Percentiles rank a stretch among this genome's conserved stretches.
Conservation (phyloP, 2,113 vertebrate genomes). For the Neofelis nebulosa region DNA sequence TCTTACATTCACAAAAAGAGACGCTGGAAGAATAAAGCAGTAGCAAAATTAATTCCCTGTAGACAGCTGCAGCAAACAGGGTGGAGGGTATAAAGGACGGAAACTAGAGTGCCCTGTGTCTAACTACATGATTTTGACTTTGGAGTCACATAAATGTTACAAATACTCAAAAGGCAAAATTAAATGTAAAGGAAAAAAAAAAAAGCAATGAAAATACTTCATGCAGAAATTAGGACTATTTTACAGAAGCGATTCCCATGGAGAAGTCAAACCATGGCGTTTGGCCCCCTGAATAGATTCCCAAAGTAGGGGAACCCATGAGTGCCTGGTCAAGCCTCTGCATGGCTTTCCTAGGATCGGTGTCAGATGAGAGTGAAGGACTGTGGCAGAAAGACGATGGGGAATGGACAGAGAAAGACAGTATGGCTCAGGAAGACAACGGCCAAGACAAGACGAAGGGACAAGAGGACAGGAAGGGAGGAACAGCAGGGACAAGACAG, state of each 20-base stretch:
- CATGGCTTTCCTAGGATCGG: background rate
- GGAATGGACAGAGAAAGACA: background rate
- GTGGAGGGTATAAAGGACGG: background rate
- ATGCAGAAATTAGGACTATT: background rate
- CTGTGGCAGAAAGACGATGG: background rate
- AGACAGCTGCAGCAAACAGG: background rate
- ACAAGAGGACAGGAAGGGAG: background rate
- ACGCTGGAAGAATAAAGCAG: background rate
- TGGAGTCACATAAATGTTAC: background rate
- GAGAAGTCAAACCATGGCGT: background rate
- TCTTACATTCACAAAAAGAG: background rate
- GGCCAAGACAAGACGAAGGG: background rate
- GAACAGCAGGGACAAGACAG: accelerated
- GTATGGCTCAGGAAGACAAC: background rate
- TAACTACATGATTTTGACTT: background rate
- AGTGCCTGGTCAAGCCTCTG: background rate
- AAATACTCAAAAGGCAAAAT: background rate
- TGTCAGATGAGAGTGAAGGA: background rate
- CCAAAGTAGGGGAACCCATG: too few species aligned
- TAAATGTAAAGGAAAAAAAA: background rate
- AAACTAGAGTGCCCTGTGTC: background rate
- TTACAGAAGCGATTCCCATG: background rate
- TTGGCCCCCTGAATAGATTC: background rate
- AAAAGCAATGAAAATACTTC: background rate
- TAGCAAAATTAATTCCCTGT: background rate